Conservation (phyloP, 2,888 invertebrate species). For the Noctua janthe region DNA sequence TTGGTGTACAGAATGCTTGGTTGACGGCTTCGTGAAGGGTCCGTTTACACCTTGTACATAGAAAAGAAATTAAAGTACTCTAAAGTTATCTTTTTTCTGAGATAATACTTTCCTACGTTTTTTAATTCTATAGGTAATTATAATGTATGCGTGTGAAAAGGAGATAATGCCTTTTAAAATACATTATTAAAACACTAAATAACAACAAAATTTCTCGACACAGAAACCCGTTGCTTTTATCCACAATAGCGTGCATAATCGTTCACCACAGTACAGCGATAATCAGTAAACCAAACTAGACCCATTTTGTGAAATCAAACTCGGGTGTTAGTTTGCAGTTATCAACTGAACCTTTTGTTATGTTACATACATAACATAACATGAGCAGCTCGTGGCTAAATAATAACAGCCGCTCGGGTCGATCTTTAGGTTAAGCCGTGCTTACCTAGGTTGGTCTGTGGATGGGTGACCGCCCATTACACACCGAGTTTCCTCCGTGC, state of each 20-base stretch:
- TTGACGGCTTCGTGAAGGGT: no score
- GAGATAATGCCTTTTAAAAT: not conserved
- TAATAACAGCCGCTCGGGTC: no score
- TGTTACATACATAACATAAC: not conserved
- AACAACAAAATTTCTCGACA: constrained; percentile 40
- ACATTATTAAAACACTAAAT: constrained; percentile 37
- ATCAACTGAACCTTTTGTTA: not conserved
- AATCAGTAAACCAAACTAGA: not conserved
- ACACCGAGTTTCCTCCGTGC: no score
- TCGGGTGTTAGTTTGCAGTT: not conserved
- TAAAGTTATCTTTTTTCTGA: constrained; percentile 23
- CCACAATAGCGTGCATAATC: constrained; percentile 41
- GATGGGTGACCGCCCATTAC: no score
- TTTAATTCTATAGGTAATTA: constrained; percentile 6
- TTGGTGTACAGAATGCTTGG: no score
- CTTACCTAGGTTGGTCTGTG: no score
- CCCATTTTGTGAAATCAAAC: not conserved
- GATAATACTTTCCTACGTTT: constrained; percentile 28
- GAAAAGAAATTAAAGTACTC: not conserved
- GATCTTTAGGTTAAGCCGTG: no score
- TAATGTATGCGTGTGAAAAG: not conserved
- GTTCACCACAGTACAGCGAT: constrained; percentile 20
- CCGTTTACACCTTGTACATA: not conserved
- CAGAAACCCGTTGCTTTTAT: constrained; percentile 43
- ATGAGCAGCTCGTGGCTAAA: no score